Conservation (phyloP, 1,140 invertebrate genomes). For the Pararge aegeria region DNA sequence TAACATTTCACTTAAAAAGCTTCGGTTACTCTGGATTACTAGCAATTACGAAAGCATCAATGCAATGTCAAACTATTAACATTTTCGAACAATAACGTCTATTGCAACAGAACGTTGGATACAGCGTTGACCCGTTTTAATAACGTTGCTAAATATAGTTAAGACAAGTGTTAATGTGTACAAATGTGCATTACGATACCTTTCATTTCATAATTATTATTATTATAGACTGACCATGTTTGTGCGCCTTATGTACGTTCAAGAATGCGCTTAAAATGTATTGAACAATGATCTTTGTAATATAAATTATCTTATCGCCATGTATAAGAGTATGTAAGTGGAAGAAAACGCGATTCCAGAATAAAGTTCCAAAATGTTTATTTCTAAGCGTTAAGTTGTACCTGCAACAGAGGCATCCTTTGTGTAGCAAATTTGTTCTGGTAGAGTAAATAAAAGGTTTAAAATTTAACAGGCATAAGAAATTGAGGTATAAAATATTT, state of each 20-base stretch:
- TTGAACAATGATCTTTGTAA: conserved; percentile 1
- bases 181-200: conserved; percentile 11
- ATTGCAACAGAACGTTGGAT: conserved; percentile 5
- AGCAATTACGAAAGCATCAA: conserved; percentile 2
- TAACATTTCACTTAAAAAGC: conserved; percentile 16
- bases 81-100: conserved; percentile 2
- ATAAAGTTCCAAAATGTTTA: background rate
- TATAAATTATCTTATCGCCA: conserved; percentile 11
- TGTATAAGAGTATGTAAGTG: background rate
- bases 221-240: conserved; percentile 11
- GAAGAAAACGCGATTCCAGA: conserved; percentile 11
- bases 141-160: conserved; percentile 17
- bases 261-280: conserved; percentile 15
- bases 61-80: conserved; percentile 12
- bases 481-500: too few species aligned
- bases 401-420: background rate
- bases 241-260: background rate
- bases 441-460: background rate
- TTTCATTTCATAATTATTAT: conserved; percentile 20
- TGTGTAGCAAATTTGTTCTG: background rate
- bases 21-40: conserved; percentile 19
- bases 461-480: too few species aligned
- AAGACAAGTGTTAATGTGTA: conserved; percentile 18
- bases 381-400: background rate
- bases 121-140: conserved; percentile 6